Base-by-base conservation (phyloP, 2,797 vertebrate species). In the Acipenser oxyrinchus region DNA sequence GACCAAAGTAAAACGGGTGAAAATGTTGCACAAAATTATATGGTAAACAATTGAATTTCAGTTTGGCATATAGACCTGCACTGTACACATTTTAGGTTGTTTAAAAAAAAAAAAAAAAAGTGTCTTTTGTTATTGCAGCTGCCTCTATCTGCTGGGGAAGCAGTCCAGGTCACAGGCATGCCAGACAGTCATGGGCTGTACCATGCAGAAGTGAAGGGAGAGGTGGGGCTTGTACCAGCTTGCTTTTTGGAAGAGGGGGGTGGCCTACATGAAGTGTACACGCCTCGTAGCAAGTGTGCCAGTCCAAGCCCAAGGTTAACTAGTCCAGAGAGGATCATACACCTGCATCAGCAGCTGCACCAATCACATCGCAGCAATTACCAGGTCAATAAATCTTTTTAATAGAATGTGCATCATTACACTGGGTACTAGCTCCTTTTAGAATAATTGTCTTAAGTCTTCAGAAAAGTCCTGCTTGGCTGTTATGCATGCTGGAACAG, bases 321-420 rank as follows among this genome's bases (percentile, higher is more conserved):
- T 53, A 85, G 84, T 69, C 88, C 86, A 0, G 83, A 80, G 13
- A 87, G 79, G 76, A 87, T 87, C 76, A 69, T 81, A 71, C 79
- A 77, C 69, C 79, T 88, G 1, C 82, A 89, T 6, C 69, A 6
- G 66, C 83, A 90, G 49, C 79, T 89, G 13, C 79, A 81, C 63
- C 82, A 79, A 69, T 85, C 82, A 55, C 64, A 84, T 23, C 1
- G 0, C 67, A 76, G 83, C 79, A 77, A 68, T 59, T 76, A 66
- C 73, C 77, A 84, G 87, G 87, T 88, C 37, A 37, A 37, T 37
- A 37, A 37, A 37, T 37, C 37, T 37, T 37, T 37, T 37, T 5
- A 37, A 37, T 37, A 4, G 37, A 37, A 37, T 37, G 37, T 37
- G 37, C 37, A 0, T 37, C 37, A 37, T 37, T 37, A 37, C 37